Conservation (phyloP, 2,888 invertebrate species). For the Rhaphigaster nebulosa region DNA sequence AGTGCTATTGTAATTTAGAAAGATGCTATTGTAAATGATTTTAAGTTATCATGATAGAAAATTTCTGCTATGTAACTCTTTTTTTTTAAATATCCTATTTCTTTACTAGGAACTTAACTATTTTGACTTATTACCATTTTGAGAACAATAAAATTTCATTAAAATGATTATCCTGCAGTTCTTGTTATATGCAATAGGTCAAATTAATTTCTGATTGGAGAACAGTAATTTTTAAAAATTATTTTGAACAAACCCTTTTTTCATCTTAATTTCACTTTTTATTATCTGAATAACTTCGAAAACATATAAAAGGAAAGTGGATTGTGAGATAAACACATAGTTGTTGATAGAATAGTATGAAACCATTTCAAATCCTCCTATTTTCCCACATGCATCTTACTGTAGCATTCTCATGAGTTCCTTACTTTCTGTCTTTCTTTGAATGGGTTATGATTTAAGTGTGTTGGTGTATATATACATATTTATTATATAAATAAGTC, state of each 20-base stretch:
- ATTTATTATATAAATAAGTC: conserved; percentile 3
- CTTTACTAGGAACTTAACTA: not conserved
- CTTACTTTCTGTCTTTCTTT: not conserved
- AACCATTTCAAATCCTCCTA: not conserved
- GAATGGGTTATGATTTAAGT: not conserved
- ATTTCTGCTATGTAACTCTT: not conserved
- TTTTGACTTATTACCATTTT: not conserved
- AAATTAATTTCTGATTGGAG: not conserved
- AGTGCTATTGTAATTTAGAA: not conserved
- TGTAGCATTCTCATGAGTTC: not conserved
- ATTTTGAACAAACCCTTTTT: not conserved
- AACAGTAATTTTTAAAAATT: not conserved
- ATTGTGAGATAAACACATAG: not conserved
- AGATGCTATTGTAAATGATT: not conserved
- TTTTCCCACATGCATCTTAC: not conserved
- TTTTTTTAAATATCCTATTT: not conserved
- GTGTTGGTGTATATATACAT: conserved; percentile 24
- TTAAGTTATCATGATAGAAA: not conserved
- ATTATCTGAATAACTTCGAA: not conserved
- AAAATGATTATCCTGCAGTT: not conserved
- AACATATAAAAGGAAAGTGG: not conserved
- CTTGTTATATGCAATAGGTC: not conserved
- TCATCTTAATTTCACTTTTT: not conserved
- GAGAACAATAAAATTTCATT: not conserved
- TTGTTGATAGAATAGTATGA: not conserved